phyloP scores from a whole-genome alignment of 2,888 invertebrate genomes.

The Diarsia brunnea region DNA sequence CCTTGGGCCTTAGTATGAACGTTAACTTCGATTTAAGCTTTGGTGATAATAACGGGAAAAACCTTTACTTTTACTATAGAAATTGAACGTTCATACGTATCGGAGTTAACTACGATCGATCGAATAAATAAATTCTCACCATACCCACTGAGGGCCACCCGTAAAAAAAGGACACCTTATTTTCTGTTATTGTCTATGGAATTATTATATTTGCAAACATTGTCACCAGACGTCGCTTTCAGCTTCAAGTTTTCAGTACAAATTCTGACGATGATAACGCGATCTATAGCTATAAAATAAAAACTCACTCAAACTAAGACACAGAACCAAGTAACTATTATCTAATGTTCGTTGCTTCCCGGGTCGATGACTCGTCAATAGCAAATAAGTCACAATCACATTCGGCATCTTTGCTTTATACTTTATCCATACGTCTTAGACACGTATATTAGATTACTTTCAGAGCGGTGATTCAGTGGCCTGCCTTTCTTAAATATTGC shows the following conservation, averaged over 20 bases:
- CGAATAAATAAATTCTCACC: neutral
- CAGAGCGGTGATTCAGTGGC: neutral
- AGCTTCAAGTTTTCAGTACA: neutral
- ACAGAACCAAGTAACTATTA: constrained; percentile 80
- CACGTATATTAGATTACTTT: constrained; percentile 20
- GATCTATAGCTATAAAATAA: neutral
- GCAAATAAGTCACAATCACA: constrained; percentile 80
- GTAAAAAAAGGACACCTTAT: neutral
- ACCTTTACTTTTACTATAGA: neutral
- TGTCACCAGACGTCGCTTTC: neutral
- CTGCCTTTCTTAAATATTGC: constrained; percentile 8
- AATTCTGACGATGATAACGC: neutral
- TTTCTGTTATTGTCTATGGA: neutral
- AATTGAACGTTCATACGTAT: neutral
- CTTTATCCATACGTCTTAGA: constrained; percentile 33
- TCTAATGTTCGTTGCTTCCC: constrained; percentile 77
- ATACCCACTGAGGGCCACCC: neutral
- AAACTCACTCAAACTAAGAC: neutral
- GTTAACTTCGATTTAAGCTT: neutral
- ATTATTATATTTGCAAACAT: neutral
- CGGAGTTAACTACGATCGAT: neutral
- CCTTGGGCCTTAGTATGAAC: neutral
- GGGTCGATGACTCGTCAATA: constrained; percentile 84
- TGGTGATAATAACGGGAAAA: neutral
- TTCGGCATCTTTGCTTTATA: constrained; percentile 75